Base-by-base conservation (phyloP, 2,797 vertebrate genomes). In the Oryzias sinensis region DNA sequence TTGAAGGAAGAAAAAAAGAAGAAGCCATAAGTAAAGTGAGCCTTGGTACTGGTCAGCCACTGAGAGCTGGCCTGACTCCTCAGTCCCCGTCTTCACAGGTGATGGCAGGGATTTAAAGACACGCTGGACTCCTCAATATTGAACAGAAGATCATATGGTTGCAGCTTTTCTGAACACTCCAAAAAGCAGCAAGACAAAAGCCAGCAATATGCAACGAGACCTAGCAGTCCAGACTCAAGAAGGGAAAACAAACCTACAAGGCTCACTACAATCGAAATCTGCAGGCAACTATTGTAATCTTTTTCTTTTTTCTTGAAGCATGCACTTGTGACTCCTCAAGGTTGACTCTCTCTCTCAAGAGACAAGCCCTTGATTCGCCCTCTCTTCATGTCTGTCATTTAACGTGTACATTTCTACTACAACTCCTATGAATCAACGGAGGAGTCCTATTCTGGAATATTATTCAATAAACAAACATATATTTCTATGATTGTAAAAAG, bases 401-500 rank as follows among this genome's bases (percentile, higher is more conserved):
- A 70, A 84, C 66, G 84, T 88, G 81, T 87, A 81, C 70, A 87
- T 91, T 91, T 91, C 85, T 89, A 89, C 81, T 84, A 76, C 79
- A 76, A 81, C 83, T 84, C 77, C 76, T 73, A 62, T 86, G 74
- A 81, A 73, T 77, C 62, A 85, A 87, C 80, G 81, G 77, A 89
- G 80, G 76, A 72, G 79, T 89, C 85, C 84, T 86, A 90, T 82
- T 86, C 77, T 83, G 84, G 63, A 82, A 89, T 90, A 91, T 76
- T 90, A 91, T 81, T 88, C 86, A 92, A 90, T 92, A 89, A 91
- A 89, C 80, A 88, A 84, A 89, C 89, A 89, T 91, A 93, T 91
- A 92, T 93, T 93, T 93, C 88, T 93, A 93, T 92, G 80, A 91
- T 91, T 93, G 87, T 91, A 90, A 80, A 67, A 64, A 1, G 64